Evolutionary conservation across 2,797 vertebrate genomes (phyloP).

Genomic region (Champsocephalus esox): DNA sequence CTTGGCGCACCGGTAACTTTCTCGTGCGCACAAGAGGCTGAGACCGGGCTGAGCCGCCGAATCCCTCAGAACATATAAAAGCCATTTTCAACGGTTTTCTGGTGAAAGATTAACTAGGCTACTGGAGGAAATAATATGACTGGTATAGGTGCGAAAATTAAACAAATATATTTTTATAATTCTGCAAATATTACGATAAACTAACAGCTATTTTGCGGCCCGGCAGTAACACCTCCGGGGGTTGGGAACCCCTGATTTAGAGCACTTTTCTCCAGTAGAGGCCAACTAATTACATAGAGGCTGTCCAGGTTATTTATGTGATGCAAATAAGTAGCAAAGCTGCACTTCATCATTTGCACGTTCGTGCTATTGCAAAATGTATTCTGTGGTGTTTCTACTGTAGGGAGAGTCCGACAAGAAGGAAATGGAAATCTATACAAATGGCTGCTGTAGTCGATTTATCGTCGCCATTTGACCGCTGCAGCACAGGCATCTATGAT

Average conservation of each 20-base stretch:
- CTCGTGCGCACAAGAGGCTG: too few relatives aligned
- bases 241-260: neutral
- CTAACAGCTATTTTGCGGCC: too few relatives aligned
- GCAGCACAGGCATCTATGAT: constrained; percentile 18
- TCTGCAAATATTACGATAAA: too few relatives aligned
- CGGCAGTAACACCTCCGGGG: too few relatives aligned
- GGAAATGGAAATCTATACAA: constrained; percentile 48
- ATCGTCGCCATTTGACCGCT: constrained; percentile 38
- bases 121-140: too few relatives aligned
- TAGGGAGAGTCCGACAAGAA: constrained; percentile 9
- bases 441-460: constrained; percentile 40
- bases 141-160: too few relatives aligned
- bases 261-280: neutral
- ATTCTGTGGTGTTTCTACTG: constrained; percentile 10
- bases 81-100: too few relatives aligned
- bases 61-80: too few relatives aligned
- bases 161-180: too few relatives aligned
- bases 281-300: constrained; percentile 2
- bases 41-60: too few relatives aligned
- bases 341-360: constrained; percentile 27
- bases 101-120: too few relatives aligned
- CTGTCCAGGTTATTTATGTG: neutral
- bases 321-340: constrained; percentile 32
- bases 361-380: constrained; percentile 6
- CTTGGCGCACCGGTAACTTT: too few relatives aligned